Conservation (phyloP, 2,797 vertebrate species). For the Agapornis canus region DNA sequence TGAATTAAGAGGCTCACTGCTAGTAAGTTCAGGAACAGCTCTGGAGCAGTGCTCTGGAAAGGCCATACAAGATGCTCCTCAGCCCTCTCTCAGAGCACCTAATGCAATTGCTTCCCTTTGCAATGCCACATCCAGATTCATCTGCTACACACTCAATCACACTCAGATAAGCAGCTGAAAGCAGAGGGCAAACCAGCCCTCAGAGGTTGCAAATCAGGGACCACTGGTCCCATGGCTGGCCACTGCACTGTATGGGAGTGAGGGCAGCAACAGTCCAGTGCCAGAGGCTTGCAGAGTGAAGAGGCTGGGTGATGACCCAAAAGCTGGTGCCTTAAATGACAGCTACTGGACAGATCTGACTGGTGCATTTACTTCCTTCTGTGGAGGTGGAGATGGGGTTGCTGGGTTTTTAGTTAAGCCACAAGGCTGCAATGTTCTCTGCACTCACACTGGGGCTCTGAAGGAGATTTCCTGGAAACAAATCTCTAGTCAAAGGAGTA, state of each 20-base stretch:
- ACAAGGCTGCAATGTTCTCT: neutral
- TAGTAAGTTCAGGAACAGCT: neutral
- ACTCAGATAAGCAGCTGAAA: neutral
- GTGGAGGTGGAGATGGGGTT: neutral
- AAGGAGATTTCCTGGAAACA: neutral
- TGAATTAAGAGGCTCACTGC: constrained; percentile 29
- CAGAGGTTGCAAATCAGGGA: neutral
- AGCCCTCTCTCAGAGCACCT: neutral
- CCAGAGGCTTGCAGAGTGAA: neutral
- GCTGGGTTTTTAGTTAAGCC: neutral
- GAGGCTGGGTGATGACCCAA: neutral
- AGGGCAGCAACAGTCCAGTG: neutral
- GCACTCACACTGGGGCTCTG: neutral
- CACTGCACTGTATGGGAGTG: neutral
- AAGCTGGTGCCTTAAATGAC: neutral
- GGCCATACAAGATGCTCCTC: neutral
- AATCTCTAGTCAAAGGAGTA: neutral
- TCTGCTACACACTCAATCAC: accelerated
- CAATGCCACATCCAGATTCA: neutral
- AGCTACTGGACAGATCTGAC: neutral
- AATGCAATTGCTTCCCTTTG: neutral
- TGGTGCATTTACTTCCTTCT: neutral
- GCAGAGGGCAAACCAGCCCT: neutral
- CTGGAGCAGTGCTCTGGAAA: neutral
- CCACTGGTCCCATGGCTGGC: accelerated